These are phyloP conservation scores for Aplocera efformata DNA, from an alignment of 2,888 invertebrate species.

Conservation along the genomic window DNA sequence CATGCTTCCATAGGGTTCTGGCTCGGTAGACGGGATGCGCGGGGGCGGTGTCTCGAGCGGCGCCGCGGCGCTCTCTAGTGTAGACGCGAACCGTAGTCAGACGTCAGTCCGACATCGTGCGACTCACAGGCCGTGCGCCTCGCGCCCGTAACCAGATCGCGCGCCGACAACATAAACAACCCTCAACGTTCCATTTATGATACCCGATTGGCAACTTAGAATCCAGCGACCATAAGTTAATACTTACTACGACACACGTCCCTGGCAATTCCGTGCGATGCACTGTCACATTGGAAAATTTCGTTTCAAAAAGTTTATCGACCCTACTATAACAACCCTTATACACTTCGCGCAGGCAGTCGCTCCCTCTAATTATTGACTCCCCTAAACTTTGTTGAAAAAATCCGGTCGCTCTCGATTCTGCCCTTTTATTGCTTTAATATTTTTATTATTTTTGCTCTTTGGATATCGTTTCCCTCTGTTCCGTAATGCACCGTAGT, in stretches of 20 bases:
- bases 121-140: slow-evolving; percentile 70
- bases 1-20: slow-evolving; percentile 56
- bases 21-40: slow-evolving; percentile 44
- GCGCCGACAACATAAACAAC: slow-evolving; percentile 22
- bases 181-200: slow-evolving; percentile 18
- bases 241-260: background rate
- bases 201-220: slow-evolving; percentile 18
- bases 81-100: slow-evolving; percentile 38
- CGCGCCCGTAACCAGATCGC: slow-evolving; percentile 57
- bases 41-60: slow-evolving; percentile 72
- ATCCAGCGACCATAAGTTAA: slow-evolving; percentile 10
- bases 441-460: slow-evolving; percentile 61
- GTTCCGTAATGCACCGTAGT: slow-evolving; percentile 30
- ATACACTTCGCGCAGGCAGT: slow-evolving; percentile 66
- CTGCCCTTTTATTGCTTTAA: slow-evolving; percentile 60
- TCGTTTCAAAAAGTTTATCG: slow-evolving; percentile 62
- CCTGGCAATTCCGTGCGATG: slow-evolving; percentile 5
- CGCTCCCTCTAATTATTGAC: slow-evolving; percentile 77
- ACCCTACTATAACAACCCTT: slow-evolving; percentile 76
- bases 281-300: slow-evolving; percentile 14
- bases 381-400: slow-evolving; percentile 73
- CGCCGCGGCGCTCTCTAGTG: slow-evolving; percentile 46
- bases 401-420: slow-evolving; percentile 57
- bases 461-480: slow-evolving; percentile 37
- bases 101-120: slow-evolving; percentile 69